A percentile compares a stretch with the other conserved stretches of the same genome.
These are phyloP conservation scores for Meliscaeva auricollis DNA, from an alignment of 2,888 invertebrate species.

Conservation along the genomic window DNA sequence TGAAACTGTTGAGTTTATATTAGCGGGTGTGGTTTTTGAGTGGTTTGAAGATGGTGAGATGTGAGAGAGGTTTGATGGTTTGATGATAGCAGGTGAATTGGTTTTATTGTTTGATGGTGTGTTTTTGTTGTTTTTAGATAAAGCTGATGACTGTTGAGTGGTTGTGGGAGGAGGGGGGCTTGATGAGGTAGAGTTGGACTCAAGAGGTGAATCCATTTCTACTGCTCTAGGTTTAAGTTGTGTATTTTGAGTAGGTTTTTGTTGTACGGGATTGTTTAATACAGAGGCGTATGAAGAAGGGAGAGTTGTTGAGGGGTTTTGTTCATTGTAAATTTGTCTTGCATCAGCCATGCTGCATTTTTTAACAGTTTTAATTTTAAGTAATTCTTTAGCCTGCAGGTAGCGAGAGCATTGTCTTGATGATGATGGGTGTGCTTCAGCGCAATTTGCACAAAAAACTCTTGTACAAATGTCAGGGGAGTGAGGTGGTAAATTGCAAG, in stretches of 20 bases:
- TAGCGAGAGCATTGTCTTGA: neutral
- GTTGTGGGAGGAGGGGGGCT: neutral
- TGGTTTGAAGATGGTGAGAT: no score
- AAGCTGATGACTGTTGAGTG: neutral
- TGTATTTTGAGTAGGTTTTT: neutral
- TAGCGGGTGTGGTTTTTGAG: neutral
- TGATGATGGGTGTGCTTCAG: neutral
- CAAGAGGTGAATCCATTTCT: neutral
- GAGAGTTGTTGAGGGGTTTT: neutral
- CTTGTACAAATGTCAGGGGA: neutral
- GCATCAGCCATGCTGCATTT: neutral
- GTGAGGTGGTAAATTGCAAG: slow-evolving; percentile 5
- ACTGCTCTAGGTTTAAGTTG: neutral
- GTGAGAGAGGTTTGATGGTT: neutral
- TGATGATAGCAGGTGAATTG: neutral
- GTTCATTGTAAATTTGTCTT: neutral
- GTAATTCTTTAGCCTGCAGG: neutral
- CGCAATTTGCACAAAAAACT: neutral
- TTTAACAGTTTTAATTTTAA: slow-evolving; percentile 1
- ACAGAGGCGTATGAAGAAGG: neutral
- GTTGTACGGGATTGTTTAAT: neutral
- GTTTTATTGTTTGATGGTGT: neutral
- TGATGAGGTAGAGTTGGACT: neutral
- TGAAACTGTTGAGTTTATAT: neutral
- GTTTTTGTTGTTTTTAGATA: neutral